These are phyloP conservation scores for Anadara kagoshimensis DNA, from an alignment of 1,140 invertebrate genomes.

Conservation along the genomic window DNA sequence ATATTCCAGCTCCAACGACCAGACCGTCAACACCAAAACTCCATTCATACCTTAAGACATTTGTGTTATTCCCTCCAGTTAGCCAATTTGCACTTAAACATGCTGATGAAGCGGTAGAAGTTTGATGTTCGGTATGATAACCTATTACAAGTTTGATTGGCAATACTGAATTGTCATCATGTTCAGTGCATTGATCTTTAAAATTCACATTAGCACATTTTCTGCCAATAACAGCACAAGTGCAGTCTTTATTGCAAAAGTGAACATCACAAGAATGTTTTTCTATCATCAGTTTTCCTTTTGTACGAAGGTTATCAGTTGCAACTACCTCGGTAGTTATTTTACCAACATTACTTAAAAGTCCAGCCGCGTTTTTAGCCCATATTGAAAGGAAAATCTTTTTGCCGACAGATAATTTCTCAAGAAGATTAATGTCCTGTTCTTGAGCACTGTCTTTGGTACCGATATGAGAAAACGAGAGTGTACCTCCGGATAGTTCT, in stretches of 20 bases:
- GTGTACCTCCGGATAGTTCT: slow-evolving; percentile 28
- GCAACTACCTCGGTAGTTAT: slow-evolving; percentile 12
- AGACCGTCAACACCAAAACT: slow-evolving; percentile 40
- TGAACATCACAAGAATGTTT: slow-evolving; percentile 29
- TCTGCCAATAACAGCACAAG: slow-evolving; percentile 45
- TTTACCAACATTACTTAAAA: slow-evolving; percentile 3
- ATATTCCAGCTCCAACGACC: slow-evolving; percentile 40
- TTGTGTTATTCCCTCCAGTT: not conserved
- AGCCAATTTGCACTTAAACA: slow-evolving; percentile 44
- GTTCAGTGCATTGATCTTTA: not conserved
- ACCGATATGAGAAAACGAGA: not conserved
- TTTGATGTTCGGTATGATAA: not conserved
- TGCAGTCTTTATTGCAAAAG: slow-evolving; percentile 51
- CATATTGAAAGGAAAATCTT: slow-evolving; percentile 15
- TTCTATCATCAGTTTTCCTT: slow-evolving; percentile 22
- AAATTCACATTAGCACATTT: slow-evolving; percentile 24
- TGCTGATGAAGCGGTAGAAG: slow-evolving; percentile 29
- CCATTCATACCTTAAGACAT: slow-evolving; percentile 45
- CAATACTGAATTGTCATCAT: not conserved
- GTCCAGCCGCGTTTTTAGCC: slow-evolving; percentile 27
- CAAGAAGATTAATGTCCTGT: not conserved
- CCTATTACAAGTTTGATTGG: slow-evolving; percentile 16
- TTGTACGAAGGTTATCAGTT: not conserved
- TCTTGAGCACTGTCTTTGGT: not conserved
- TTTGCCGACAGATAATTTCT: not conserved